A percentile compares a stretch with the other conserved stretches of the same genome.
Evolutionary conservation across 1,140 invertebrate species (phyloP).

Genomic region (Drosophila navojoa): DNA sequence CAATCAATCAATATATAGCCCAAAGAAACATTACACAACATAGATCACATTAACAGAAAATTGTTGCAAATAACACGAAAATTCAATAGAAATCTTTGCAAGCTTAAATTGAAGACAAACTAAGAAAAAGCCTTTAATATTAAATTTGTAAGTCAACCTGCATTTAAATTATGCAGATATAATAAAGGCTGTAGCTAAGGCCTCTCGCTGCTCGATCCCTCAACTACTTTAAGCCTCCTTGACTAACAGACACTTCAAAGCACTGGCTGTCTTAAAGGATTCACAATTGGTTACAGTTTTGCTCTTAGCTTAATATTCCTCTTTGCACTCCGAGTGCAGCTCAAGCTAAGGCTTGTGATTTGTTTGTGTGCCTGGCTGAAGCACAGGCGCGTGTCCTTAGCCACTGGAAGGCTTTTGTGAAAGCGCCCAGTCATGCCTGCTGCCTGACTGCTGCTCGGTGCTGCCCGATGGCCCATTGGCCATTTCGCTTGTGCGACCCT

Average conservation of each 20-base stretch:
- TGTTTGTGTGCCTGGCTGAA: conserved; percentile 5
- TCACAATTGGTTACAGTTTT: neutral
- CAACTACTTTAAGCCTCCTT: neutral
- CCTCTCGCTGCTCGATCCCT: neutral
- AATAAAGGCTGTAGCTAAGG: neutral
- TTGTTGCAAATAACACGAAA: too few species aligned
- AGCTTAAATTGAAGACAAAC: too few species aligned
- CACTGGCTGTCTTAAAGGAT: neutral
- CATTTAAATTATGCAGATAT: neutral
- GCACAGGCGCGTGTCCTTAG: conserved; percentile 21
- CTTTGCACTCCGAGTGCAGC: conserved; percentile 1
- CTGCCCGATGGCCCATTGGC: conserved; percentile 11
- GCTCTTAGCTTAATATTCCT: neutral
- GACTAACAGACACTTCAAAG: neutral
- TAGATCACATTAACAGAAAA: too few species aligned
- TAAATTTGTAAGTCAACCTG: neutral
- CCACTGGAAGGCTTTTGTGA: conserved; percentile 19
- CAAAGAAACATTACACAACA: too few species aligned
- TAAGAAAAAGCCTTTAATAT: neutral
- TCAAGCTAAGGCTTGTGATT: conserved; percentile 11
- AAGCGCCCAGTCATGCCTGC: conserved; percentile 11
- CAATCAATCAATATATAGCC: too few species aligned
- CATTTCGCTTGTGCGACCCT: conserved; percentile 29
- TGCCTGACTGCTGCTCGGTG: neutral
- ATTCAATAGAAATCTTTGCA: too few species aligned